phyloP scores from a whole-genome alignment of 2,888 invertebrate species.

The Ecdyonurus torrentis region DNA sequence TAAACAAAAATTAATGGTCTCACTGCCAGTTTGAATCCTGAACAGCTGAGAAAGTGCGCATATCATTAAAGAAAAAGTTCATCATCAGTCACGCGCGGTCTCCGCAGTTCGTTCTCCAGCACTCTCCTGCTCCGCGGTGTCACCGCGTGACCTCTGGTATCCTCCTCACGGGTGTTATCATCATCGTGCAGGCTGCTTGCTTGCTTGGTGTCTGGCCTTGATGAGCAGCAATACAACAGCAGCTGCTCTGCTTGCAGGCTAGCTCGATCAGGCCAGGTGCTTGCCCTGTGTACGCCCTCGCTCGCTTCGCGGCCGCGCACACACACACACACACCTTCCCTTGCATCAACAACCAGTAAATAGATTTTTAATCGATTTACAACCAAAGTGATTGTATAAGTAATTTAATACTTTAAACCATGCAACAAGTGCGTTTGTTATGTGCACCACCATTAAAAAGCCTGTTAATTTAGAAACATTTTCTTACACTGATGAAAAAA shows the following conservation, averaged over 20 bases:
- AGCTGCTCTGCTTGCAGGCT: not conserved
- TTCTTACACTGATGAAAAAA: too few relatives aligned
- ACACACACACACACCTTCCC: too few relatives aligned
- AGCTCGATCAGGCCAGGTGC: not conserved
- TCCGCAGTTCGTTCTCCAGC: too few relatives aligned
- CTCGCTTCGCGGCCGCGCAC: not conserved
- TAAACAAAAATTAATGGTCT: too few relatives aligned
- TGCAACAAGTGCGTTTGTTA: too few relatives aligned
- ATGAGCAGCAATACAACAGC: not conserved
- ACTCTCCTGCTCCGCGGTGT: too few relatives aligned
- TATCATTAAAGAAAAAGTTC: not conserved
- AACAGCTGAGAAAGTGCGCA: not conserved
- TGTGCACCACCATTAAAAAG: too few relatives aligned
- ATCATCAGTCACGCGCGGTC: not conserved
- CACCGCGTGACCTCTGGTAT: not conserved
- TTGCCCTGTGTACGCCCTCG: not conserved
- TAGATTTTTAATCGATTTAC: too few relatives aligned
- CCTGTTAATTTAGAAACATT: too few relatives aligned
- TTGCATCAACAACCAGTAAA: too few relatives aligned
- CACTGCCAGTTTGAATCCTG: not conserved
- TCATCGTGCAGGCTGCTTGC: not conserved
- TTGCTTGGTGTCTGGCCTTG: not conserved
- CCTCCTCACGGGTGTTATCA: not conserved
- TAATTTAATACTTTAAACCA: too few relatives aligned
- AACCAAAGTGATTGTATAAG: too few relatives aligned